Conservation (phyloP, 2,113 vertebrate species). For the Centrocercus urophasianus region DNA sequence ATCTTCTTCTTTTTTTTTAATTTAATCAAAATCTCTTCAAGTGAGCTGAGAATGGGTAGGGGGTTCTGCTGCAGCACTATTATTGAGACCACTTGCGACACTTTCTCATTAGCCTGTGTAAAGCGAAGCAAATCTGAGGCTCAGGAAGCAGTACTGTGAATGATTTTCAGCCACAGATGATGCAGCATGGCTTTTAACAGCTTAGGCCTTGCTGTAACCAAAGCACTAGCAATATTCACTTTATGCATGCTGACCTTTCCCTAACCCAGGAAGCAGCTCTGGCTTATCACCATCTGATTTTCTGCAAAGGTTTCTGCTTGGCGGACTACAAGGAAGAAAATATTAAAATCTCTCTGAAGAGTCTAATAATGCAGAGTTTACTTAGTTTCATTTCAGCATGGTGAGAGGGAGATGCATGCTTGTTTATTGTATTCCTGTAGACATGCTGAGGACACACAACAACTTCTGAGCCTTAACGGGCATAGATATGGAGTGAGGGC, state of each 20-base stretch:
- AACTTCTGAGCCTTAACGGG: constrained; percentile 19
- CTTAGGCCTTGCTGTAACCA: constrained; percentile 35
- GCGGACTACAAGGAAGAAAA: background rate
- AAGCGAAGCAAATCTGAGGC: constrained; percentile 57
- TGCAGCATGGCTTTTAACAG: constrained; percentile 56
- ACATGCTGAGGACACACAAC: background rate
- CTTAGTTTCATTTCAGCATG: background rate
- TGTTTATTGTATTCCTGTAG: background rate
- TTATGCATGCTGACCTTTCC: constrained; percentile 40
- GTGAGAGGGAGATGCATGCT: background rate
- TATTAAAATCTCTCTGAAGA: background rate
- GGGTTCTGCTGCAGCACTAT: constrained; percentile 1
- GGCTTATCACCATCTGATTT: background rate
- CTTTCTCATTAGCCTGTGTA: constrained; percentile 64
- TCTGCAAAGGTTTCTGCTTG: background rate
- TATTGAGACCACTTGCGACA: constrained; percentile 26
- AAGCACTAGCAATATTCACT: constrained; percentile 44
- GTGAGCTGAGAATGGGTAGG: background rate
- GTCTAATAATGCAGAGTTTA: background rate
- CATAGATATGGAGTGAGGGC: background rate
- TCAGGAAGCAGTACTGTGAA: constrained; percentile 37
- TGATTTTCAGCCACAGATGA: constrained; percentile 59
- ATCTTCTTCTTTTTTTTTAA: no score
- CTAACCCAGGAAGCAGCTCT: constrained; percentile 37
- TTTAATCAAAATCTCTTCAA: background rate